Conservation (phyloP, 64 coral and sea anemone genomes). For the Trachythela sp. region DNA sequence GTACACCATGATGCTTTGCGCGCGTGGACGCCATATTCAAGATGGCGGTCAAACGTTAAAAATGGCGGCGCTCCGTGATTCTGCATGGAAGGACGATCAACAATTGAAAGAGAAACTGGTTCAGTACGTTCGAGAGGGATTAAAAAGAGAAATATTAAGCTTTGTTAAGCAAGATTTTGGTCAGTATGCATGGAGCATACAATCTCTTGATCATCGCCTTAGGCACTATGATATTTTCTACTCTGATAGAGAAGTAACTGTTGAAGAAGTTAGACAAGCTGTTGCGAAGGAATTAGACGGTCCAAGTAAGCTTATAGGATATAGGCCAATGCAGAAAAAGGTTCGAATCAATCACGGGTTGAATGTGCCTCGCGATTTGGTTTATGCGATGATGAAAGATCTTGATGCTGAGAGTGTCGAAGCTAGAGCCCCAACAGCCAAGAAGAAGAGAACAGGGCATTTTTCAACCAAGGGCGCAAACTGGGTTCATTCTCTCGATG, state of each 20-base stretch:
- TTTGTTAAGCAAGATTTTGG: neutral
- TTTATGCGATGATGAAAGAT: neutral
- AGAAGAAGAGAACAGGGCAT: neutral
- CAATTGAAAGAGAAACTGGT: neutral
- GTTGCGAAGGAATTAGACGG: neutral
- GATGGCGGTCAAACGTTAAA: neutral
- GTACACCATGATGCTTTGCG: conserved; percentile 19
- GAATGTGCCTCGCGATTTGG: conserved; percentile 5
- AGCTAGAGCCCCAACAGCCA: neutral
- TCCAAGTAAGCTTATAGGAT: neutral
- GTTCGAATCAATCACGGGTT: neutral
- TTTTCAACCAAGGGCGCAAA: neutral
- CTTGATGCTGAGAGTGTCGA: neutral
- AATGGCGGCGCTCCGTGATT: no score
- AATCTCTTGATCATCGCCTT: neutral
- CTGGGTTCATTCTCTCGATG: neutral
- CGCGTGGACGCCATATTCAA: neutral
- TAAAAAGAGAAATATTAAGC: neutral
- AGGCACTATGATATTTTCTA: neutral
- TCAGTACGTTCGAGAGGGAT: neutral
- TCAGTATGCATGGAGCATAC: neutral
- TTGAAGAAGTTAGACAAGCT: neutral
- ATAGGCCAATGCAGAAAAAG: neutral
- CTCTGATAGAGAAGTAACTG: neutral
- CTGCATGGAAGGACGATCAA: neutral